A percentile compares a stretch with the other conserved stretches of the same genome.
phyloP scores from a whole-genome alignment of 2,888 invertebrate genomes.

The Branchellion lobata region DNA sequence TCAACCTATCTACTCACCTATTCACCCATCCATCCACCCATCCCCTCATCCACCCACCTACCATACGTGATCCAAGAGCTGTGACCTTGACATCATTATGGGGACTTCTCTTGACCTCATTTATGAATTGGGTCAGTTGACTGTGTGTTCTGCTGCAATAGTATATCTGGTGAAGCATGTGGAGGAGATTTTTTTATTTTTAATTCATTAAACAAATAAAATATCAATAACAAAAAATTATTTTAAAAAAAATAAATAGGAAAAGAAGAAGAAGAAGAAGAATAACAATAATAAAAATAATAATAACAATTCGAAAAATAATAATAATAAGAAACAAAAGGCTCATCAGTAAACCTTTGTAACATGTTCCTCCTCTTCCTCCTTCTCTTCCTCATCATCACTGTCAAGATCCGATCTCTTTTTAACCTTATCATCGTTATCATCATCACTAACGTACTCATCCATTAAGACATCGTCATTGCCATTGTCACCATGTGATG shows the following conservation, averaged over 20 bases:
- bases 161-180: constrained; percentile 70
- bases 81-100: constrained; percentile 74
- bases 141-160: constrained; percentile 96
- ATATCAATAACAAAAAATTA: too few species aligned
- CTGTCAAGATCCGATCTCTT: constrained; percentile 54
- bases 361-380: constrained; percentile 54
- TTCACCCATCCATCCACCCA: too few species aligned
- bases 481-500: constrained; percentile 43
- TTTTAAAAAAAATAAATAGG: too few species aligned
- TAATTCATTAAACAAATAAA: too few species aligned
- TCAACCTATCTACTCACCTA: too few species aligned
- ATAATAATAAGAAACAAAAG: too few species aligned
- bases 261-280: too few species aligned
- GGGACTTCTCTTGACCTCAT: constrained; percentile 81
- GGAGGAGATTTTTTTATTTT: neutral
- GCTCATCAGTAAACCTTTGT: too few species aligned
- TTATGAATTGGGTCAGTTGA: constrained; percentile 89
- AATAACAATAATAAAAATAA: too few species aligned
- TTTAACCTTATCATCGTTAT: constrained; percentile 54
- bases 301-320: too few species aligned
- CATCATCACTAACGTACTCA: constrained; percentile 59
- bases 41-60: constrained; percentile 49
- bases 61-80: constrained; percentile 82
- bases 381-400: constrained; percentile 55
- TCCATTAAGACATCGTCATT: constrained; percentile 55